Base-by-base conservation (phyloP, 2,888 invertebrate species). In the Empis livida region DNA sequence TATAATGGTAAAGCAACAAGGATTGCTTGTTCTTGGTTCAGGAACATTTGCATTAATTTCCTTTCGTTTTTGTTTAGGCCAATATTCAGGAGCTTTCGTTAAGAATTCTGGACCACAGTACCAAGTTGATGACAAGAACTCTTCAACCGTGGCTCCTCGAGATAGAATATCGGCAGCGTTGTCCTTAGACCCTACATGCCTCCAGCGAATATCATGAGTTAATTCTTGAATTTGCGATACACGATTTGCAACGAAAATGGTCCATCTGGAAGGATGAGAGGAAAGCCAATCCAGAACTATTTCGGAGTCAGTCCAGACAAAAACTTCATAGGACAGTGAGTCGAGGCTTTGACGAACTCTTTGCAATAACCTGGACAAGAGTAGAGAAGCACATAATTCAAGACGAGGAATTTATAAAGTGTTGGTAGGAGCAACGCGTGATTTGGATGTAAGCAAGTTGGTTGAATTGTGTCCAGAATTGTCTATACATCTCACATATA, bases 151-250 rank as follows among this genome's bases (percentile, higher is more conserved):
- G 0, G 30, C 15, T 16, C 62, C 63, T 39, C 62, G 42, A 0
- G 61, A 61, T 1, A 59, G 52, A 11, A 57, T 54, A 47, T 62
- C 61, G 11, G 61, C 60, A 0, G 62, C 59, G 44, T 64, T 63
- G 8, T 54, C 45, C 14, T 50, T 44, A 9, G 58, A 54, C 9
- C 49, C 35, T 1, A 61, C 56, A 43, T 62, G 57, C 32, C 45
- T 42, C 61, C 61, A 64, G 15, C 42, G 45, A 6, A 15, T 10
- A 16, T 16, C 8, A 2, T 11, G 2, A 10, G 38, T 15, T 5
- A 16, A 3, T 16, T 39, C 15, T 16, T 39, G 38, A 16, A 39
- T 39, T 3, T 10, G 2, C 5, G 15, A 16, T 16, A 16, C 38
- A 5, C 38, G n/a, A 39, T 39, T 39, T 39, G 38, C 15, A 49